Evolutionary conservation across 2,888 invertebrate genomes (phyloP), one percentile per base, ranked within the genome.

Genomic region (Gandaritis pyraliata): DNA sequence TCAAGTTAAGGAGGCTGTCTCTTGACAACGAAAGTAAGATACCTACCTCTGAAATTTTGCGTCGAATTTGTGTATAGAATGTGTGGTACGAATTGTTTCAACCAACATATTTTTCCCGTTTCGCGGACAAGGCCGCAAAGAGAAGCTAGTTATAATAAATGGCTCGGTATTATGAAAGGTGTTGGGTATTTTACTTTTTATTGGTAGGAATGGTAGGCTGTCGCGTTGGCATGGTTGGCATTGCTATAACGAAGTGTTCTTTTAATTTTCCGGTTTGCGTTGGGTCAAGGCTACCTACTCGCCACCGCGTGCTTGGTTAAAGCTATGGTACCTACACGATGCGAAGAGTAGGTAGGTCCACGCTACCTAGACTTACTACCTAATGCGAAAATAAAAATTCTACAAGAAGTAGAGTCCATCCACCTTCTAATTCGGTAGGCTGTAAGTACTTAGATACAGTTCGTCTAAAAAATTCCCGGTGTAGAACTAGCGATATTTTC

Each of bases 231-330:
- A 43, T 16, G 16, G 43, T 43, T 8, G 43, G 3, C 43, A 15
- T 55, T 45, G 46, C 15, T 52, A 30, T 43, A 59, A 53, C 33
- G 49, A 38, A 60, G 45, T 51, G 41, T 62, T 52, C 45, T 29
- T 62, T 58, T 58, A 62, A 58, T 62, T 62, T 58, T 62, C 62
- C 62, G 58, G 62, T 41, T 54, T 10, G 13, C 39, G 30, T 46
- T 46, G 15, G 53, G 62, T 54, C 62, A 62, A 58, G 58, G 58
- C 58, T 33, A 33, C 33, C 33, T 54, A 53, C 57, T 50, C 30
- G 33, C 11, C 16, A 18, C n/a, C n/a, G n/a, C n/a, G n/a, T n/a
- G 12, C 51, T 47, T 39, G 47, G 43, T 13, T 49, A 59, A 41
- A n/a, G n/a, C n/a, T n/a, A n/a, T n/a, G n/a, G n/a, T n/a, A n/a